These are phyloP conservation scores for Procavia capensis DNA, from an alignment of 2,113 vertebrate species.

Conservation along the genomic window DNA sequence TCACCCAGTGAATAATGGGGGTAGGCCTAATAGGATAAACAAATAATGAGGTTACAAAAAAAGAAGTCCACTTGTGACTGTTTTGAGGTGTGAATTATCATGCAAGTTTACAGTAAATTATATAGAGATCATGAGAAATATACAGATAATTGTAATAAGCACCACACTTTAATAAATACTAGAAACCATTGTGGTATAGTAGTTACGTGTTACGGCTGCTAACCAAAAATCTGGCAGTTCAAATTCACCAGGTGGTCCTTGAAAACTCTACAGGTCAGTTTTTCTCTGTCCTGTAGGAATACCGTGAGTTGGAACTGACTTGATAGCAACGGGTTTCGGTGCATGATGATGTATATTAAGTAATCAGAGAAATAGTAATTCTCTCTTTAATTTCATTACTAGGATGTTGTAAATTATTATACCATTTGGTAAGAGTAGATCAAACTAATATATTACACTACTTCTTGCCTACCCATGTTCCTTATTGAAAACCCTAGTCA, in stretches of 20 bases:
- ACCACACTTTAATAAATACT: not conserved
- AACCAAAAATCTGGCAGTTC: too few species aligned
- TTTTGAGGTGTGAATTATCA: not conserved
- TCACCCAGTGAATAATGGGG: conserved; percentile 93
- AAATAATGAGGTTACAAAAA: conserved; percentile 15
- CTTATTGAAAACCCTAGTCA: too few species aligned
- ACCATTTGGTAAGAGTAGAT: not conserved
- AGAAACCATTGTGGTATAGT: too few species aligned
- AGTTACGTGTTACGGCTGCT: too few species aligned
- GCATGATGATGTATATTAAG: not conserved
- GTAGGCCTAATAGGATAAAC: conserved; percentile 91
- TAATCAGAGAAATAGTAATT: not conserved
- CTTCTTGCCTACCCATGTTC: not conserved
- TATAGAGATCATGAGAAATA: conserved; percentile 17
- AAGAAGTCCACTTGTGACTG: not conserved
- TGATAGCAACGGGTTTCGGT: too few species aligned
- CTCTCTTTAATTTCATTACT: conserved; percentile 15
- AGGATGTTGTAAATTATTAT: conserved; percentile 16
- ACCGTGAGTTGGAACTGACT: too few species aligned
- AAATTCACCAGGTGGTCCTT: too few species aligned
- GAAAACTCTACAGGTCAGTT: too few species aligned
- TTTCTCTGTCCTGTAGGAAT: too few species aligned
- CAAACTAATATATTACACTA: not conserved
- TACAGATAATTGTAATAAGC: not conserved
- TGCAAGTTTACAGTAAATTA: not conserved